Evolutionary conservation across 2,888 invertebrate species (phyloP).

Genomic region (Drosophila meridionalis): DNA sequence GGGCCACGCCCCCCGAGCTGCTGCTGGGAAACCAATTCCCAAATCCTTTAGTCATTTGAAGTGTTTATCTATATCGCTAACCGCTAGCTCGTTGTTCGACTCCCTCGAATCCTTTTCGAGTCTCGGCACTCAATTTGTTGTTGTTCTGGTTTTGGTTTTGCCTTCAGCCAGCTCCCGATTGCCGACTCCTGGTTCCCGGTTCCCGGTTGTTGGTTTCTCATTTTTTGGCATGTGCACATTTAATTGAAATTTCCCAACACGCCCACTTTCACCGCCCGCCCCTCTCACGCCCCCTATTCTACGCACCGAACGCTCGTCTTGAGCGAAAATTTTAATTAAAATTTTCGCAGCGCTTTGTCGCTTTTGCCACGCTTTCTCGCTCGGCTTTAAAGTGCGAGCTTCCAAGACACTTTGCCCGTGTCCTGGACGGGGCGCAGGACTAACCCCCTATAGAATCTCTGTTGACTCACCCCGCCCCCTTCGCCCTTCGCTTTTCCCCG

Average conservation of each 20-base stretch:
- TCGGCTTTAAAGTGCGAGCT: conserved; percentile 70
- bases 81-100: conserved; percentile 49
- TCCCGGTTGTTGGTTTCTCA: conserved; percentile 25
- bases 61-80: conserved; percentile 78
- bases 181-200: conserved; percentile 3
- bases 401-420: conserved; percentile 63
- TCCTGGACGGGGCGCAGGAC: not conserved
- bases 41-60: conserved; percentile 72
- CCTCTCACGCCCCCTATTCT: conserved; percentile 26
- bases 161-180: not conserved
- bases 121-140: conserved; percentile 58
- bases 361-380: conserved; percentile 33
- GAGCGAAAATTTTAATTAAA: conserved; percentile 76
- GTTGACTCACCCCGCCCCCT: not conserved
- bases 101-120: conserved; percentile 28
- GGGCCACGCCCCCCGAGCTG: conserved; percentile 56
- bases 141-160: conserved; percentile 53
- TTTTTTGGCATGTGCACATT: conserved; percentile 75
- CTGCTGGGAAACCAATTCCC: conserved; percentile 60
- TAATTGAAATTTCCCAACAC: conserved; percentile 76
- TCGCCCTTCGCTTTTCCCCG: not conserved
- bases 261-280: conserved; percentile 45
- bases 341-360: conserved; percentile 62
- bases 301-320: conserved; percentile 69
- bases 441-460: conserved; percentile 18